A percentile compares a stretch with the other conserved stretches of the same genome.
Evolutionary conservation across 1,140 invertebrate genomes (phyloP).

Genomic region (Papilio polytes): DNA sequence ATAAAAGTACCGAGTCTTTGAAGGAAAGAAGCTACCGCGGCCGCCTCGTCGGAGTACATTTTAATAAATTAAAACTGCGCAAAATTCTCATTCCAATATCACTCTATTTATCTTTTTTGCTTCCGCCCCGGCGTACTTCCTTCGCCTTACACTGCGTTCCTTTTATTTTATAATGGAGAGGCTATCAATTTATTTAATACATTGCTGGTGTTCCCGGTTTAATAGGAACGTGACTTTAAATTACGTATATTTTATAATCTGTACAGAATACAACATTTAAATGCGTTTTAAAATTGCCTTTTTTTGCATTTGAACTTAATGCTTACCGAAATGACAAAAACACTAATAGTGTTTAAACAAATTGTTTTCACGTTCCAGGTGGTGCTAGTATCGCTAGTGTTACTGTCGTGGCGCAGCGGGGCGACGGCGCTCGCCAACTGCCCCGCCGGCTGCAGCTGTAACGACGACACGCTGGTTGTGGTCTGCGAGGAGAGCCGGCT

Average conservation of each 20-base stretch:
- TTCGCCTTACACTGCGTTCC: slow-evolving; percentile 67
- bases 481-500: slow-evolving; percentile 93
- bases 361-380: slow-evolving; percentile 62
- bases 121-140: slow-evolving; percentile 52
- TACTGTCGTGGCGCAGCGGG: slow-evolving; percentile 63
- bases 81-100: slow-evolving; percentile 80
- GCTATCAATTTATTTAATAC: slow-evolving; percentile 62
- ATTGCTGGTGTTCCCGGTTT: slow-evolving; percentile 50
- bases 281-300: not conserved
- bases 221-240: slow-evolving; percentile 36
- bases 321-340: no score
- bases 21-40: slow-evolving; percentile 73
- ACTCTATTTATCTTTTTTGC: slow-evolving; percentile 71
- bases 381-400: slow-evolving; percentile 65
- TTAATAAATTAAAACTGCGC: slow-evolving; percentile 83
- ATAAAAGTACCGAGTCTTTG: slow-evolving; percentile 81
- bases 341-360: not conserved
- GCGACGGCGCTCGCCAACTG: slow-evolving; percentile 86
- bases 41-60: slow-evolving; percentile 70
- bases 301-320: not conserved
- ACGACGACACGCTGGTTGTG: slow-evolving; percentile 95
- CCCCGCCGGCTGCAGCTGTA: slow-evolving; percentile 92
- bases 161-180: slow-evolving; percentile 64
- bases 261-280: not conserved
- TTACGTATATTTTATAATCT: slow-evolving; percentile 7